A percentile compares a stretch with the other conserved stretches of the same genome.
phyloP scores from a whole-genome alignment of 2,888 invertebrate genomes.

The Cephus nigrinus region DNA sequence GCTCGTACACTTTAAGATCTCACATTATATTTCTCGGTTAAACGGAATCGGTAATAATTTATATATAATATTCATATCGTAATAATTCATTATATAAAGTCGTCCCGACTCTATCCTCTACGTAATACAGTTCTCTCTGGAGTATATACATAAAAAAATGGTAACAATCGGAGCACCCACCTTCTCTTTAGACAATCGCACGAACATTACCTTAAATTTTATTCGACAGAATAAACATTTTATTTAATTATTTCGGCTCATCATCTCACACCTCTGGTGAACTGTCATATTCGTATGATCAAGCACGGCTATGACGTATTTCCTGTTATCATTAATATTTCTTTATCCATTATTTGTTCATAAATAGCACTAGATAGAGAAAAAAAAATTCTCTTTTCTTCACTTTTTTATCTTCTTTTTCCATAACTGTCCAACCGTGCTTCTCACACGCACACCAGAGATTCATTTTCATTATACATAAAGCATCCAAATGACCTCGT shows the following conservation, averaged over 20 bases:
- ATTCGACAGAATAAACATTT: neutral
- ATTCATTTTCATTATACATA: neutral
- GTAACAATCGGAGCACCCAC: neutral
- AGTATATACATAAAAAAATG: slow-evolving; percentile 30
- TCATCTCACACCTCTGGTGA: neutral
- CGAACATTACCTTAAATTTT: neutral
- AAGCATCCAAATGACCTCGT: neutral
- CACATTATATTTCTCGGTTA: slow-evolving; percentile 31
- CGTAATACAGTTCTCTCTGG: slow-evolving; percentile 30
- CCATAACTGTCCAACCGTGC: neutral
- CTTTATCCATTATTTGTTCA: neutral
- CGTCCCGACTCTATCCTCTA: slow-evolving; percentile 28
- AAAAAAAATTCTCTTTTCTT: neutral
- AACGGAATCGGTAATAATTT: slow-evolving; percentile 31
- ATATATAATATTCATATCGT: slow-evolving; percentile 23
- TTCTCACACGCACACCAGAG: neutral
- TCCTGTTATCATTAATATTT: neutral
- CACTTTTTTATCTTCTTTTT: neutral
- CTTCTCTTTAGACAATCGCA: neutral
- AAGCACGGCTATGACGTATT: neutral
- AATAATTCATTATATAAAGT: slow-evolving; percentile 30
- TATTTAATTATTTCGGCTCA: neutral
- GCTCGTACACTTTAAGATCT: slow-evolving; percentile 28
- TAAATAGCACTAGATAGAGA: neutral
- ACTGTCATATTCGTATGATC: too few species aligned